Evolutionary conservation across 2,888 invertebrate genomes (phyloP), one percentile per base, ranked within the genome.

Genomic region (Ceriagrion tenellum): DNA sequence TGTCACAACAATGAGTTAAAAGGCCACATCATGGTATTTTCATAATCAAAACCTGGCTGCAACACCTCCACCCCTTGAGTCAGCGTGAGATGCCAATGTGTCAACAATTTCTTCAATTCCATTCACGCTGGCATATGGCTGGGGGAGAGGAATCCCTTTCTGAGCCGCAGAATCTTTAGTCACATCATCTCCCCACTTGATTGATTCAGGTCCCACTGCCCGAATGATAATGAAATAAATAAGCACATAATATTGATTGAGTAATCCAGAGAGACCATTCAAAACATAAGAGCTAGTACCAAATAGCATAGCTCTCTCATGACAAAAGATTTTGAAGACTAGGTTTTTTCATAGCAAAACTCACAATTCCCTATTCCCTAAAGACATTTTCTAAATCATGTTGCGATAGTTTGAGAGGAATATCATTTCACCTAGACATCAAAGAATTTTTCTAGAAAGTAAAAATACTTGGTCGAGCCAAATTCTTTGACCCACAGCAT

Each of bases 51-150:
- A 98, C 96, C 98, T 97, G 95, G 98, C 98, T 90, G 98, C 97
- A 96, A 98, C 97, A 0, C 98, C 98, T 30, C 98, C 98, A 95
- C 98, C 98, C 96, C 98, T 97, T 96, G 98, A 98, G 97, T 98
- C 98, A 10, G 98, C 98, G 97, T 98, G 98, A 95, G 98, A 98
- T 95, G 97, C 97, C 95, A 98, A 97, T 95, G 97, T 97, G 97
- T 98, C 98, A 95, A 97, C 97, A 55, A 97, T 96, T 97, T 98
- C 98, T 96, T 97, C 97, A 95, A 98, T 97, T 95, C 98, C 97
- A 97, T 98, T 98, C 95, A 98, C 97, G 96, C 98, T 98, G 95
- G 97, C 97, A 96, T 97, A 97, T 0, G 97, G 98, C 96, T 96
- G 96, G n/a, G 55, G 69, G 35, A 93, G 69, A 69, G 63, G 93